Base-by-base conservation (phyloP, 2,888 invertebrate species). In the Chaitophorus viminalis region DNA sequence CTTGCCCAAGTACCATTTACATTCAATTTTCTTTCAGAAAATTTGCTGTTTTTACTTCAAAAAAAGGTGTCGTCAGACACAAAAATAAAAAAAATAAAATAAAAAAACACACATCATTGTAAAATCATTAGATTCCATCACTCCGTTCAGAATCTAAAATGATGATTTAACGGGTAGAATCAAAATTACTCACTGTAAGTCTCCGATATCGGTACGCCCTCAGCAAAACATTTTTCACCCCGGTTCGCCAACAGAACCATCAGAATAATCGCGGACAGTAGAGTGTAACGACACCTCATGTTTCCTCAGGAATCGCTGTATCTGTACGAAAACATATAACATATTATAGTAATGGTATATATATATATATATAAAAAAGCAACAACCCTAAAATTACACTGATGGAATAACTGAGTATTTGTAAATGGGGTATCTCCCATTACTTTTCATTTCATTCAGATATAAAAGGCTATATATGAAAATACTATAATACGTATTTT, bases 161-260 rank as follows among this genome's bases (percentile, higher is more conserved):
- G n/a, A n/a, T n/a, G n/a, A n/a, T 52, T 17, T 4, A 31, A 52
- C 8, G 17, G 21, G n/a, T n/a, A 65, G 14, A 84, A 76, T 39
- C 25, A 9, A 52, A n/a, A 72, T 25, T 39, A 60, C 87, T 87
- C 29, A 87, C 87, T 74, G 31, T 81, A 81, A 87, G 74, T 87
- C 29, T 81, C 78, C 46, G 87, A 87, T 79, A 87, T 87, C 79
- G 87, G 87, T n/a, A 81, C 31, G 39, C 87, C 79, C 39, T 74
- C 54, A 11, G 65, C 87, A 2, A 74, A 87, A 75, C 81, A 87
- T 87, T 87, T 87, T 31, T 81, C 72, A 11, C 60, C 87, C 8
- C 46, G 78, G 39, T 81, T 81, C 0, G 87, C 79, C 81, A 74
- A 87, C 60, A 81, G 72, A 4, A 81, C 21, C 60, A 65, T 29